phyloP scores from a whole-genome alignment of 1,140 invertebrate species.

The Brachionus manjavacas region DNA sequence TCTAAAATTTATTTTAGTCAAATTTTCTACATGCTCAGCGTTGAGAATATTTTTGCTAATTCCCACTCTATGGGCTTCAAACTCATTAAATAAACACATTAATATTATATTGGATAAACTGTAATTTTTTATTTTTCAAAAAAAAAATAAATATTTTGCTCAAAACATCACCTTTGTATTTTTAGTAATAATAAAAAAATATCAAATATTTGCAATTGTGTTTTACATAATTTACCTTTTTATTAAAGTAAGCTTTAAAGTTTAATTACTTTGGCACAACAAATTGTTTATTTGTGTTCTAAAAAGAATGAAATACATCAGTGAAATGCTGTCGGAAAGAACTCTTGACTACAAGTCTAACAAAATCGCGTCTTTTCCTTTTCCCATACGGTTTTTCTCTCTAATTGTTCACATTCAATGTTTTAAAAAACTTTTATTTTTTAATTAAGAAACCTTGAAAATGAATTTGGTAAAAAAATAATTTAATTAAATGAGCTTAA shows the following conservation, averaged over 20 bases:
- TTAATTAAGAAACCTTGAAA: not conserved
- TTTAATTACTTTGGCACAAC: not conserved
- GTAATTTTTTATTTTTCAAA: not conserved
- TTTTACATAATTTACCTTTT: constrained; percentile 7
- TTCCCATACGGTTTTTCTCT: not conserved
- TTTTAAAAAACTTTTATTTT: not conserved
- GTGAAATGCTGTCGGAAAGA: constrained; percentile 2
- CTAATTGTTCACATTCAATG: not conserved
- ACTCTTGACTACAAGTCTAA: not conserved
- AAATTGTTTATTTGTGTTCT: not conserved
- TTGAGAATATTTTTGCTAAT: not conserved
- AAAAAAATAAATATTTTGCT: not conserved
- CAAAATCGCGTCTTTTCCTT: not conserved
- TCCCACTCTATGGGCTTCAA: not conserved
- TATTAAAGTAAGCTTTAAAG: not conserved
- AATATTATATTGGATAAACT: not conserved
- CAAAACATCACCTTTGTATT: not conserved
- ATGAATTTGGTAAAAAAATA: not conserved
- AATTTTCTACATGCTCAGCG: not conserved
- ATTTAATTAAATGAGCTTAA: constrained; percentile 27
- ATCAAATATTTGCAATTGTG: not conserved
- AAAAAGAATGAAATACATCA: not conserved
- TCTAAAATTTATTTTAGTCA: not conserved
- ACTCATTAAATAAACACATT: not conserved
- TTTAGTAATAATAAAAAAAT: not conserved